Conservation (phyloP, 1,140 invertebrate species). For the Plectus sambesii region DNA sequence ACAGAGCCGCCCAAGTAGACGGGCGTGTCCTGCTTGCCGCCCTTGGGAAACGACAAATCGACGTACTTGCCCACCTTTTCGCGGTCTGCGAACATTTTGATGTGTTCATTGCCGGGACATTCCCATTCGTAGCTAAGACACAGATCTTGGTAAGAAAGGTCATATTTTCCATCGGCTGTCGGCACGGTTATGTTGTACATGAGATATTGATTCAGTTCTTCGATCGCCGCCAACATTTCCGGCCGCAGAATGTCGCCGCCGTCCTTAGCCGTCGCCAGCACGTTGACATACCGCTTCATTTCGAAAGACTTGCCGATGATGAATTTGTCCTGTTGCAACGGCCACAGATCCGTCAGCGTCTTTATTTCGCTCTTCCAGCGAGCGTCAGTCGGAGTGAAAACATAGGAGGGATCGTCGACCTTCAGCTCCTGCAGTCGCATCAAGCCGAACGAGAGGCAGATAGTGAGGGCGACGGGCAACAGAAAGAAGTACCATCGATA, state of each 20-base stretch:
- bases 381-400: no score
- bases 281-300: conserved; percentile 42
- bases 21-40: conserved; percentile 43
- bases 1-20: conserved; percentile 40
- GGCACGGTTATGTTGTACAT: conserved; percentile 39
- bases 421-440: conserved; percentile 35
- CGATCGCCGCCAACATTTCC: conserved; percentile 37
- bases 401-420: conserved; percentile 35
- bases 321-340: conserved; percentile 45
- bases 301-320: conserved; percentile 45
- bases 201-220: conserved; percentile 38
- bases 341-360: conserved; percentile 40
- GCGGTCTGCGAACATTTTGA: conserved; percentile 25
- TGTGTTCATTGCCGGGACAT: conserved; percentile 39
- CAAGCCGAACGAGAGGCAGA: conserved; percentile 32
- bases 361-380: conserved; percentile 40
- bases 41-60: conserved; percentile 40
- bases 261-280: conserved; percentile 33
- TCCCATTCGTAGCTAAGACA: conserved; percentile 43
- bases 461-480: conserved; percentile 34
- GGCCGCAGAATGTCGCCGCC: conserved; percentile 39
- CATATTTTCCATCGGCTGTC: conserved; percentile 37
- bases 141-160: conserved; percentile 43
- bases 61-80: conserved; percentile 40
- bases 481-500: conserved; percentile 38